Conservation (phyloP, 2,113 vertebrate genomes). For the Lasiurus borealis region DNA sequence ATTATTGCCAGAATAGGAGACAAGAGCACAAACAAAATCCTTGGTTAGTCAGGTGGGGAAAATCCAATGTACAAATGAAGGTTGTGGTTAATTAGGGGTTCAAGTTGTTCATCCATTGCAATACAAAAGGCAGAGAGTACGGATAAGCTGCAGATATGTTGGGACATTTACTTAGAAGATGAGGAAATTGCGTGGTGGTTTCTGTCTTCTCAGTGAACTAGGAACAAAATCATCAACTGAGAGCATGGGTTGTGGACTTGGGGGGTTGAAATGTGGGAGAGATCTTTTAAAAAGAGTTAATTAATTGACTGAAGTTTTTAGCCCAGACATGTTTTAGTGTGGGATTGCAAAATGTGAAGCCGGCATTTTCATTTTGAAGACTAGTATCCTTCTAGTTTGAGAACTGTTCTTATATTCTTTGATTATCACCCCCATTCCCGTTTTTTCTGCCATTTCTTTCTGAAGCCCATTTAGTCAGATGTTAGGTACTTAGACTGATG, state of each 20-base stretch:
- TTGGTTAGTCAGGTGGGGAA: neutral
- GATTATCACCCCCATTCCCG: neutral
- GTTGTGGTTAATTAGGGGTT: neutral
- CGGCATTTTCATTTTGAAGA: neutral
- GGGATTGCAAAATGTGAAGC: neutral
- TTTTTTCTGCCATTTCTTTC: neutral
- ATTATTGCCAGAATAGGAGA: neutral
- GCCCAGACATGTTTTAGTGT: neutral
- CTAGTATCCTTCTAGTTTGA: neutral
- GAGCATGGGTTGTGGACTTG: neutral
- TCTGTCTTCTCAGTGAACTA: neutral
- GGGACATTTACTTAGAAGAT: neutral
- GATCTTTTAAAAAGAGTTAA: neutral
- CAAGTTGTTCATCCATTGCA: neutral
- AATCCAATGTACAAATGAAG: neutral
- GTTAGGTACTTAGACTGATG: neutral
- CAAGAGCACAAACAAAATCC: neutral
- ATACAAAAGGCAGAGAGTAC: neutral
- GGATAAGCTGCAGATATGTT: neutral
- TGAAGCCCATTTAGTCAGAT: neutral
- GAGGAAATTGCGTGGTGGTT: neutral
- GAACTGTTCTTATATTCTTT: neutral
- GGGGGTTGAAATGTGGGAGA: neutral
- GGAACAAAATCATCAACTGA: neutral
- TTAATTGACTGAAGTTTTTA: neutral